Base-by-base conservation (phyloP, 1,140 invertebrate genomes). In the Oedothorax gibbosus region DNA sequence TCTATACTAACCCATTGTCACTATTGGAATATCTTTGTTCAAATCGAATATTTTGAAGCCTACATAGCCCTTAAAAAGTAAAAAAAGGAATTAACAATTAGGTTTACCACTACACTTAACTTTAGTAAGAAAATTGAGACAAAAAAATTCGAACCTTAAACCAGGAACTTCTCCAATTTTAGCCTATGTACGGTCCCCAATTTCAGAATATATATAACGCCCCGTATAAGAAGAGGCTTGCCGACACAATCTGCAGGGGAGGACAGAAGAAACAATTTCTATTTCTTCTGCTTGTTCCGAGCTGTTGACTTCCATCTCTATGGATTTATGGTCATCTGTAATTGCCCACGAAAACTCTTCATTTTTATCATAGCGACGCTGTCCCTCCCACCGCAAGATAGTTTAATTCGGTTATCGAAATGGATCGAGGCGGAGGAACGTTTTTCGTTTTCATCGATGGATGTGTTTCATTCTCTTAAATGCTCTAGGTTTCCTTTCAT, bases 321-420 rank as follows among this genome's bases (percentile, higher is more conserved):
- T 79, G 77, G 77, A 79, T 79, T 79, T 79, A 79, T 79, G 77
- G 68, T 54, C 77, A 57, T 79, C 77, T 79, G 77, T 79, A 79
- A 79, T 79, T 79, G 77, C 64, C 75, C 77, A 62, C 50, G 77
- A 79, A 79, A 79, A 79, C 77, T 77, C 75, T 79, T 68, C 77
- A 79, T 79, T 79, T 79, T 79, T 79, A 68, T 79, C 77, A 79
- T 79, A 21, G 18, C 14, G 57, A 18, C 35, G 60, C 57, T 64
- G 18, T 35, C 65, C 75, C 75, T 64, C 60, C 57, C 75, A 77
- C 15, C 11, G 57, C 15, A 50, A 64, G 18, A 7, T 18, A 68
- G 14, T 79, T 79, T 79, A 79, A 79, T 79, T 79, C 77, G 50
- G n/a, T 79, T 79, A 79, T 68, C 77, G 64, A 75, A 68, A 68